Evolutionary conservation across 2,113 vertebrate species (phyloP).

Genomic region (Trematomus loennbergii): DNA sequence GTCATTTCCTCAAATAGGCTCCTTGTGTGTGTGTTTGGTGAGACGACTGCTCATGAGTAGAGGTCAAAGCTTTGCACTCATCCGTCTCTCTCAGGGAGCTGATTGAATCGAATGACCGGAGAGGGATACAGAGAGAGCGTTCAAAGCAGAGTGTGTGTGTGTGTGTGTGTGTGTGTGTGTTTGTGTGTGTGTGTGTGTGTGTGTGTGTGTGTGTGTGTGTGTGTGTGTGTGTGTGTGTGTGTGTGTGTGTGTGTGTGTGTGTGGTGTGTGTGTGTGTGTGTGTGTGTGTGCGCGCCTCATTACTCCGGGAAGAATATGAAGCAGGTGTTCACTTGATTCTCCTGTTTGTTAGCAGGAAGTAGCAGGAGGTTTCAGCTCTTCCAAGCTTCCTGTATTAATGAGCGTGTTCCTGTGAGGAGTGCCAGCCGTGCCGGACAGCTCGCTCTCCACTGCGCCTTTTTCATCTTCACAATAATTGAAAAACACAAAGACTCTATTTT

Average conservation of each 20-base stretch:
- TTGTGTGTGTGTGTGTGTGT: slow-evolving; percentile 9
- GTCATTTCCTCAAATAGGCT: slow-evolving; percentile 76
- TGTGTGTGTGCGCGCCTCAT: too few species aligned
- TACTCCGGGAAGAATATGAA: slow-evolving; percentile 48
- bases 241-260: too few species aligned
- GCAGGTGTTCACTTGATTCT: slow-evolving; percentile 48
- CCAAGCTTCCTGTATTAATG: slow-evolving; percentile 62
- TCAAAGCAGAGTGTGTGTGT: slow-evolving; percentile 8
- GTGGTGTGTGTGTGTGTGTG: too few species aligned
- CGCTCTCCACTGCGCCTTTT: slow-evolving; percentile 44
- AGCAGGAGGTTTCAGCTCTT: slow-evolving; percentile 51
- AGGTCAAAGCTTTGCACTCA: slow-evolving; percentile 79
- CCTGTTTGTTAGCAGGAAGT: slow-evolving; percentile 56
- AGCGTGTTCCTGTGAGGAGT: slow-evolving; percentile 37
- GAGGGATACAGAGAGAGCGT: slow-evolving; percentile 37
- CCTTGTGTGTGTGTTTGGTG: slow-evolving; percentile 42
- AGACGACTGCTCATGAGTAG: slow-evolving; percentile 69
- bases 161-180: neutral
- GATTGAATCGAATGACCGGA: slow-evolving; percentile 73
- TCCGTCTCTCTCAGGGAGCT: slow-evolving; percentile 70
- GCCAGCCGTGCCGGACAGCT: slow-evolving; percentile 41
- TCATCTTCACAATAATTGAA: slow-evolving; percentile 54
- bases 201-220: too few species aligned
- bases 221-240: too few species aligned
- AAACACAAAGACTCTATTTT: slow-evolving; percentile 45